These are phyloP conservation scores for Casuarius casuarius DNA, from an alignment of 2,113 vertebrate genomes.

Conservation along the genomic window DNA sequence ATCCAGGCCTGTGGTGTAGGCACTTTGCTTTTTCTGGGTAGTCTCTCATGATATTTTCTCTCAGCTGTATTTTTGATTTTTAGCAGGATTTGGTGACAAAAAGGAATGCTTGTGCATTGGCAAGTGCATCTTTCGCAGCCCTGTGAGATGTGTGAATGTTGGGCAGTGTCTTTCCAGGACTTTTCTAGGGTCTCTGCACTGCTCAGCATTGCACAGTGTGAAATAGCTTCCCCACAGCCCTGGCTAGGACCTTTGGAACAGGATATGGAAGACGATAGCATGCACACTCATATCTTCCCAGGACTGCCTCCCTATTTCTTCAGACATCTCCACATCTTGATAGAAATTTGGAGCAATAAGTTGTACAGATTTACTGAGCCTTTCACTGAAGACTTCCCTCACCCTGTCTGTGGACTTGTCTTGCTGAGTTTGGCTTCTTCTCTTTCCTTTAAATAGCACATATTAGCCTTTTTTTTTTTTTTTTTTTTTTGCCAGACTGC, in stretches of 20 bases:
- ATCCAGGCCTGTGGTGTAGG: neutral
- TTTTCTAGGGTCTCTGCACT: neutral
- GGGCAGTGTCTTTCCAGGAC: neutral
- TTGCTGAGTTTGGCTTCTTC: neutral
- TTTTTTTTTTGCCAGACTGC: neutral
- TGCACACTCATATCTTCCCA: neutral
- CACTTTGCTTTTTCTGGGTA: neutral
- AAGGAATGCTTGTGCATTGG: neutral
- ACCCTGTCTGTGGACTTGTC: neutral
- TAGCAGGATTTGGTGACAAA: neutral
- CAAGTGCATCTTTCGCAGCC: neutral
- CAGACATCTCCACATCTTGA: neutral
- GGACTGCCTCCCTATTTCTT: neutral
- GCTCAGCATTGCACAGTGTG: neutral
- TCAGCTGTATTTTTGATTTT: neutral
- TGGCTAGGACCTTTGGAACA: neutral
- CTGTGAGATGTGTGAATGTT: neutral
- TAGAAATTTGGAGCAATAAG: neutral
- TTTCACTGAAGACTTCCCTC: neutral
- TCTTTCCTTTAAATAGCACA: slow-evolving; percentile 4
- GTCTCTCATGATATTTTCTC: neutral
- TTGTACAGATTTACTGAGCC: neutral
- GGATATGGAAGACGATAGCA: neutral
- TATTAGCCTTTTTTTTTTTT: neutral
- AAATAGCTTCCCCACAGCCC: fast-evolving